Conservation (phyloP, 2,797 vertebrate species). For the Melanotaenia parkinsoni region DNA sequence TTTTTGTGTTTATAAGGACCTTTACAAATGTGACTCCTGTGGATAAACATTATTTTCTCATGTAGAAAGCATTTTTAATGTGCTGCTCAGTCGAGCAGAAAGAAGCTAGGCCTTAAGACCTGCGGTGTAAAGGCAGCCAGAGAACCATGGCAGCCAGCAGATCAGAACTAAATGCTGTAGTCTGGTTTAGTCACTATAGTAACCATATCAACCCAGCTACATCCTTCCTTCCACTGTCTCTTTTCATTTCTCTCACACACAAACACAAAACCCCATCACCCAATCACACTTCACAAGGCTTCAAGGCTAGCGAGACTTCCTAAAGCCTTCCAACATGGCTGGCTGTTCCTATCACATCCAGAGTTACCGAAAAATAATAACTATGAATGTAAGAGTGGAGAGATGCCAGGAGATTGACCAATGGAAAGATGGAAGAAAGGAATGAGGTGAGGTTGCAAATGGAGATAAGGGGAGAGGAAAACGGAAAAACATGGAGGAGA, state of each 20-base stretch:
- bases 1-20: slow-evolving; percentile 10
- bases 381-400: slow-evolving; percentile 11
- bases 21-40: neutral
- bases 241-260: slow-evolving; percentile 27
- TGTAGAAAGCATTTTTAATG: slow-evolving; percentile 4
- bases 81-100: slow-evolving; percentile 31
- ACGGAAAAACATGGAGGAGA: slow-evolving; percentile 7
- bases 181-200: slow-evolving; percentile 65
- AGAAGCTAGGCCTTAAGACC: slow-evolving; percentile 39
- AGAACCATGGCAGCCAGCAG: slow-evolving; percentile 43
- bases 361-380: slow-evolving; percentile 45
- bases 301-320: slow-evolving; percentile 57
- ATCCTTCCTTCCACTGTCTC: slow-evolving; percentile 1
- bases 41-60: slow-evolving; percentile 10
- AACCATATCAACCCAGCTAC: slow-evolving; percentile 56
- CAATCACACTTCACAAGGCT: slow-evolving; percentile 45
- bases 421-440: slow-evolving; percentile 23
- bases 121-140: slow-evolving; percentile 35
- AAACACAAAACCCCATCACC: slow-evolving; percentile 47
- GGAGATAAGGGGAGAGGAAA: slow-evolving; percentile 8
- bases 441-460: slow-evolving; percentile 2
- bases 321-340: slow-evolving; percentile 48
- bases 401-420: slow-evolving; percentile 18
- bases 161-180: slow-evolving; percentile 49
- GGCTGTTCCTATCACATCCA: slow-evolving; percentile 39